Conservation (phyloP, 2,888 invertebrate genomes). For the Xanthorhoe designata region DNA sequence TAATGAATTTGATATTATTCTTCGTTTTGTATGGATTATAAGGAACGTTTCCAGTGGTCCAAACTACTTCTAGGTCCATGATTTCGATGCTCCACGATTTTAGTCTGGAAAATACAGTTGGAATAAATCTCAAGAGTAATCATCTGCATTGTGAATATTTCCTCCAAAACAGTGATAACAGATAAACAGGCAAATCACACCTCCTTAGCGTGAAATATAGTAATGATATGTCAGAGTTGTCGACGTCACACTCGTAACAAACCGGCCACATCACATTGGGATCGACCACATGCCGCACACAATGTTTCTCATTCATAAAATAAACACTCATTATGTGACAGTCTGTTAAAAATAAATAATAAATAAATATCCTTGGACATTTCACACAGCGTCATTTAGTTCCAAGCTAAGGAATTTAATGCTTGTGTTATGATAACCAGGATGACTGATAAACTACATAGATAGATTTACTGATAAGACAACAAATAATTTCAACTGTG, state of each 20-base stretch:
- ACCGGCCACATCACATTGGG: not conserved
- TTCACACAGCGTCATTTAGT: too few relatives aligned
- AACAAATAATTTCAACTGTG: too few relatives aligned
- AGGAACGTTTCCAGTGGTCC: too few relatives aligned
- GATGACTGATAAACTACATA: too few relatives aligned
- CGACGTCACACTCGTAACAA: conserved; percentile 9
- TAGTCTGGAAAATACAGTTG: not conserved
- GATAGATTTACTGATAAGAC: too few relatives aligned
- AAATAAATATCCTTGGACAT: too few relatives aligned
- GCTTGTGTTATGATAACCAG: too few relatives aligned
- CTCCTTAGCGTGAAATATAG: not conserved
- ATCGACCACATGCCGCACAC: not conserved
- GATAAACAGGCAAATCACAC: conserved; percentile 7
- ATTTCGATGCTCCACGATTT: not conserved
- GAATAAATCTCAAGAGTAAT: not conserved
- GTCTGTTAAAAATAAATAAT: too few relatives aligned
- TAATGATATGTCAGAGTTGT: not conserved
- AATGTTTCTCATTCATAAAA: not conserved
- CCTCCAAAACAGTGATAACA: not conserved
- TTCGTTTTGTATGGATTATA: too few relatives aligned
- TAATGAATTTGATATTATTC: too few relatives aligned
- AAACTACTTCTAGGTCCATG: too few relatives aligned
- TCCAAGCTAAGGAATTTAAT: too few relatives aligned
- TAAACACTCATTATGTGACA: not conserved
- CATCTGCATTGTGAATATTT: not conserved